Percentiles rank a stretch among this genome's conserved stretches.
Evolutionary conservation across 2,113 vertebrate species (phyloP).

Genomic region (Aspidoscelis tigris): DNA sequence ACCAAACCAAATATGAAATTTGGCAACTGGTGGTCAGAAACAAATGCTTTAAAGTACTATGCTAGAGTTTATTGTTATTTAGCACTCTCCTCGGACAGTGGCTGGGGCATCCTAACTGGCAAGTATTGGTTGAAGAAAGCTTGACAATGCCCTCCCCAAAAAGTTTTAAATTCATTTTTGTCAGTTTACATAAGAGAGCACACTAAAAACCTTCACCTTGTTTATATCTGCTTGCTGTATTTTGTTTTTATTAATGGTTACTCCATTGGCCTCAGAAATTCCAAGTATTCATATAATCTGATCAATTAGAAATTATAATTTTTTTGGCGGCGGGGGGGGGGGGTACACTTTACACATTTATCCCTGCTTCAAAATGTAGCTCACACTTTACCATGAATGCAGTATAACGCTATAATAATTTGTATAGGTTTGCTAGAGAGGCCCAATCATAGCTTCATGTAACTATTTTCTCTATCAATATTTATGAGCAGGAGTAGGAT

Average conservation of each 20-base stretch:
- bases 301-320: too few relatives aligned
- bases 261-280: not conserved
- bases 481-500: conserved; percentile 1
- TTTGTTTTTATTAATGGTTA: not conserved
- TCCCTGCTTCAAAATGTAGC: conserved; percentile 16
- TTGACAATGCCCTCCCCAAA: not conserved
- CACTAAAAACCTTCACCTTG: not conserved
- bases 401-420: not conserved
- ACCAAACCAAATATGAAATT: conserved; percentile 25
- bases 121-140: fast-evolving
- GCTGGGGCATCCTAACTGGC: not conserved
- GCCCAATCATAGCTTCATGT: not conserved
- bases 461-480: not conserved
- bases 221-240: not conserved
- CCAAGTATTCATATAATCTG: not conserved
- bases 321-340: not conserved
- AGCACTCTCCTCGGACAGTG: not conserved
- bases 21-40: conserved; percentile 17
- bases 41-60: conserved; percentile 8
- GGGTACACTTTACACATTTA: not conserved
- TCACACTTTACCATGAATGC: not conserved
- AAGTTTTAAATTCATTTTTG: conserved; percentile 10
- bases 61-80: conserved; percentile 21
- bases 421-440: not conserved
- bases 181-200: not conserved